These are phyloP conservation scores for Parus major DNA, from an alignment of 2,113 vertebrate species.

Conservation along the genomic window DNA sequence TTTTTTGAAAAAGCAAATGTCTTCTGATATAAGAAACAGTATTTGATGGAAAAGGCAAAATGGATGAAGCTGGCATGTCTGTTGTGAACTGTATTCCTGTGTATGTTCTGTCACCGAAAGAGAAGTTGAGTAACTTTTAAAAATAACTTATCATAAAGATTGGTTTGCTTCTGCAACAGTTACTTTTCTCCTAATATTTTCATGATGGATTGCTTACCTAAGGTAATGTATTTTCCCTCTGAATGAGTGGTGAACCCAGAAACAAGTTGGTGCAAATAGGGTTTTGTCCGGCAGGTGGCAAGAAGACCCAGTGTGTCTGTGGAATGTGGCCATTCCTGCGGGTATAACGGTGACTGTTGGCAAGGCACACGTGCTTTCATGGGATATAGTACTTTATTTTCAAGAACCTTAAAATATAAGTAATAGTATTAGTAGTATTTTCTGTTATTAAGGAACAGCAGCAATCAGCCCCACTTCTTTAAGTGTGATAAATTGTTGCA, in stretches of 20 bases:
- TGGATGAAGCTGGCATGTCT: background rate
- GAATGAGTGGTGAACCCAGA: no score
- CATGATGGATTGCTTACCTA: background rate
- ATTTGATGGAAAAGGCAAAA: background rate
- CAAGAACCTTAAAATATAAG: background rate
- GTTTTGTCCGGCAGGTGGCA: conserved; percentile 57
- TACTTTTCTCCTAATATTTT: background rate
- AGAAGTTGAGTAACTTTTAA: background rate
- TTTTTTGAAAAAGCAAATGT: background rate
- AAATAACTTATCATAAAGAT: background rate
- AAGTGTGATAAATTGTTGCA: background rate
- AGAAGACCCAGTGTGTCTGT: background rate
- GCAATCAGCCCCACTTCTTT: background rate
- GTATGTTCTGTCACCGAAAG: background rate
- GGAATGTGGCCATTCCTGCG: background rate
- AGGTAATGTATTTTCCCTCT: no score
- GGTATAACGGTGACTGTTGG: background rate
- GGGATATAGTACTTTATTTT: background rate
- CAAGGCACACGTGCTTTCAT: background rate
- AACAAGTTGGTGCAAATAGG: background rate
- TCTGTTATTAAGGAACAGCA: background rate
- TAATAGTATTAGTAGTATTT: background rate
- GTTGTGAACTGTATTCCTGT: background rate
- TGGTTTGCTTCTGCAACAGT: background rate
- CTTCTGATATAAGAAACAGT: background rate